Evolutionary conservation across 2,797 vertebrate species (phyloP), one percentile per base, ranked within the genome.

Genomic region (Lagodon rhomboides): DNA sequence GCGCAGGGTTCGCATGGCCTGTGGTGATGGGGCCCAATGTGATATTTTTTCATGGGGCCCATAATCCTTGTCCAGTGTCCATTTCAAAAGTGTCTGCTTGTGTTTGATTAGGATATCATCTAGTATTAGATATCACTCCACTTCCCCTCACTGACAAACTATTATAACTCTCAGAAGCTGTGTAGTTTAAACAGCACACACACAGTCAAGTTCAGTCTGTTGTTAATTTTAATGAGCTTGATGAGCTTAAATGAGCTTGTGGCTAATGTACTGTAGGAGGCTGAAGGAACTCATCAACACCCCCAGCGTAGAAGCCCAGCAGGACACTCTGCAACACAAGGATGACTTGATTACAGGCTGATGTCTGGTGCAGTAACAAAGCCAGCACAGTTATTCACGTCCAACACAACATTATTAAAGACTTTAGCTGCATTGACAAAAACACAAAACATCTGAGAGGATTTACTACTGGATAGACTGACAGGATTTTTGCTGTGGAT

Each of bases 281-380:
- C 43, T 58, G 22, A 16, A 75, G 60, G 65, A 65, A 69, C 34
- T 70, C 67, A 80, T 70, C 72, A 66, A 50, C 79, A 47, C 60
- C 67, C 61, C 56, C 17, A 1, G 25, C 34, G 73, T 44, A 64
- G 53, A 51, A 60, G 20, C 73, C 23, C 68, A 62, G 79, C 73
- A 43, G 62, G 55, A 54, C 12, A 2, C 70, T 34, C 27, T 11
- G 44, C 46, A 44, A 23, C 30, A 50, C 50, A 12, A 16, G 23
- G 47, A 75, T 4, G 4, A 58, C 6, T 38, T 55, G 11, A 56
- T 59, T 41, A 63, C 51, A 64, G 5, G 43, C 43, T 16, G 23
- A 34, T 5, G 47, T 60, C 23, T 46, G 18, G 10, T 43, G 16
- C 18, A 46, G 11, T 1, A 20, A 47, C 34, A 47, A 56, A 62